Percentiles rank a stretch among this genome's conserved stretches.
phyloP scores from a whole-genome alignment of 1,140 invertebrate species.

The Diorhabda elongata region DNA sequence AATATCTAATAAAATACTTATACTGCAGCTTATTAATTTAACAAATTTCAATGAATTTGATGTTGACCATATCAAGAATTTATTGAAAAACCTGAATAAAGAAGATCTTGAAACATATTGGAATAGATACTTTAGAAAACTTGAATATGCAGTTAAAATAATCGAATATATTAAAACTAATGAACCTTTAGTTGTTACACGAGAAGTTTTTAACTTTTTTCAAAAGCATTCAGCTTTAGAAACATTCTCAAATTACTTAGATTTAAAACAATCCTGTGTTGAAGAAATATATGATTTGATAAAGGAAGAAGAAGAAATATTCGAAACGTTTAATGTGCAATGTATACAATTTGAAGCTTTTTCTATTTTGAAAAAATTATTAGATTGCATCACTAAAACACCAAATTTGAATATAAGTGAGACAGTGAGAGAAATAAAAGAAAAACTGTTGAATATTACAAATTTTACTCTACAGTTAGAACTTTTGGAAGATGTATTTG shows the following conservation, averaged over 20 bases:
- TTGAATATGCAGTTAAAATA: conserved; percentile 28
- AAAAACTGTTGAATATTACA: conserved; percentile 26
- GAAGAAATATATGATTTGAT: conserved; percentile 12
- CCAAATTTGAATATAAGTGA: conserved; percentile 26
- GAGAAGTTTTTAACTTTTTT: conserved; percentile 26
- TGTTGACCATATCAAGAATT: conserved; percentile 17
- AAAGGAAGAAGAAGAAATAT: conserved; percentile 22
- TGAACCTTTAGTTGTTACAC: conserved; percentile 8
- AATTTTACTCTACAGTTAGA: conserved; percentile 37
- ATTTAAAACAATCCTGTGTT: conserved; percentile 21
- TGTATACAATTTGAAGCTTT: conserved; percentile 29
- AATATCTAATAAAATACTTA: conserved; percentile 32
- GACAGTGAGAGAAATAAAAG: conserved; percentile 30
- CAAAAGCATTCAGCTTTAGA: conserved; percentile 24
- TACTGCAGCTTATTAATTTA: conserved; percentile 34
- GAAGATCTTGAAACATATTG: conserved; percentile 28
- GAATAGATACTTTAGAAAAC: conserved; percentile 29
- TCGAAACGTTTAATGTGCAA: conserved; percentile 13
- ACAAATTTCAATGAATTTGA: conserved; percentile 29
- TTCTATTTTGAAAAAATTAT: conserved; percentile 32
- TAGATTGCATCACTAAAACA: conserved; percentile 24
- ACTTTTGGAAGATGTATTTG: conserved; percentile 40
- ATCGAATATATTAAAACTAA: conserved; percentile 27
- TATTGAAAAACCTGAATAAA: conserved; percentile 20
- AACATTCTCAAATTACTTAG: conserved; percentile 26